phyloP scores from a whole-genome alignment of 2,888 invertebrate species.

The Ophion obscuratus region DNA sequence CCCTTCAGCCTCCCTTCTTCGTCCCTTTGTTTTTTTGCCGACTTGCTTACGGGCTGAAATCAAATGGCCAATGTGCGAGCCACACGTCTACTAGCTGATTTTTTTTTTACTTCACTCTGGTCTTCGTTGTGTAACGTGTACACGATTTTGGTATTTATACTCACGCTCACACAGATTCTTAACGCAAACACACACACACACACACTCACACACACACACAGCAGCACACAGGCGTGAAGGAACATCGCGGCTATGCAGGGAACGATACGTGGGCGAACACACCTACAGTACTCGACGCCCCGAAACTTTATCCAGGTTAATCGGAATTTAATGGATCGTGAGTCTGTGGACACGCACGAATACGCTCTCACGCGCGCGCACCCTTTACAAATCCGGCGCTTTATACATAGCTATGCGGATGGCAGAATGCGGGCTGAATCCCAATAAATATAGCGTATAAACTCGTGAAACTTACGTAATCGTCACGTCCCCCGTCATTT shows the following conservation, averaged over 20 bases:
- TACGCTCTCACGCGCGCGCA: slow-evolving; percentile 16
- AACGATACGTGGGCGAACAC: slow-evolving; percentile 36
- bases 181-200: neutral
- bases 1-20: slow-evolving; percentile 1
- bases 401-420: neutral
- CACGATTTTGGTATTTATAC: slow-evolving; percentile 2
- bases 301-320: slow-evolving; percentile 67
- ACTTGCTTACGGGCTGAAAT: slow-evolving; percentile 44
- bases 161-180: neutral
- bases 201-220: neutral
- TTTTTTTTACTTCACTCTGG: slow-evolving; percentile 25
- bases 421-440: slow-evolving; percentile 35
- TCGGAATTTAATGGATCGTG: slow-evolving; percentile 66
- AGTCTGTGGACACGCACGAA: slow-evolving; percentile 47
- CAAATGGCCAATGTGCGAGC: slow-evolving; percentile 15
- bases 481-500: slow-evolving; percentile 56
- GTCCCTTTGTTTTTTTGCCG: slow-evolving; percentile 40
- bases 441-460: slow-evolving; percentile 33
- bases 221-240: neutral
- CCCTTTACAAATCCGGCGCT: neutral
- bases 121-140: neutral
- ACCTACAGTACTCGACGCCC: slow-evolving; percentile 36
- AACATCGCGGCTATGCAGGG: neutral
- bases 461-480: slow-evolving; percentile 53
- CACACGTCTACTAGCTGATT: slow-evolving; percentile 18